phyloP scores from a whole-genome alignment of 1,140 invertebrate genomes.

The Melipona quadrifasciata region DNA sequence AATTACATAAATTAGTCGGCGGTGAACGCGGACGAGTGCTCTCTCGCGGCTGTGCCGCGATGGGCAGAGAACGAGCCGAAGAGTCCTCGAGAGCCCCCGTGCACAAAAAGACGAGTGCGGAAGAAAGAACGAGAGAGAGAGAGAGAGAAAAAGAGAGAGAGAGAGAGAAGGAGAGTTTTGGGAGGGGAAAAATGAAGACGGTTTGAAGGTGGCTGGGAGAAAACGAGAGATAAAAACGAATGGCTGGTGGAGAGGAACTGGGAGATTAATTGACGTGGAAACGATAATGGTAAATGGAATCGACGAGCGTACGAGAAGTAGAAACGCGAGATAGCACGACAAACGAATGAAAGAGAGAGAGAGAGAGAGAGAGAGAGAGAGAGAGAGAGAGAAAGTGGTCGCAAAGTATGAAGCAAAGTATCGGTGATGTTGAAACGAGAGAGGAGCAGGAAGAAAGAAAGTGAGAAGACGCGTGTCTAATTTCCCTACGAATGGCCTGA shows the following conservation, averaged over 20 bases:
- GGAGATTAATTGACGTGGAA: conserved; percentile 33
- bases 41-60: not conserved
- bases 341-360: too few relatives aligned
- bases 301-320: conserved; percentile 16
- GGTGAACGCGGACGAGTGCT: conserved; percentile 39
- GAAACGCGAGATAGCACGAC: conserved; percentile 13
- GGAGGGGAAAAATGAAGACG: not conserved
- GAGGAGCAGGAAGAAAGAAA: conserved; percentile 28
- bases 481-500: conserved; percentile 74
- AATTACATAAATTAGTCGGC: conserved; percentile 75
- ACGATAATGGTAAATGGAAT: conserved; percentile 35
- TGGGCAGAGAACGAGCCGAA: conserved; percentile 21
- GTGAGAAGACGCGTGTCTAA: conserved; percentile 67
- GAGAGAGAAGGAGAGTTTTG: too few relatives aligned
- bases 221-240: conserved; percentile 36
- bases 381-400: not conserved
- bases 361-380: not conserved
- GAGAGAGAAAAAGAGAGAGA: not conserved
- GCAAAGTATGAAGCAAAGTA: not conserved
- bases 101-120: not conserved
- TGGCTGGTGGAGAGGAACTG: not conserved
- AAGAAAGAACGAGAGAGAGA: not conserved
- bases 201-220: not conserved
- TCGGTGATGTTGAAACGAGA: not conserved
- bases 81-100: conserved; percentile 10